Base-by-base conservation (phyloP, 2,113 vertebrate genomes). In the Pandion haliaetus region DNA sequence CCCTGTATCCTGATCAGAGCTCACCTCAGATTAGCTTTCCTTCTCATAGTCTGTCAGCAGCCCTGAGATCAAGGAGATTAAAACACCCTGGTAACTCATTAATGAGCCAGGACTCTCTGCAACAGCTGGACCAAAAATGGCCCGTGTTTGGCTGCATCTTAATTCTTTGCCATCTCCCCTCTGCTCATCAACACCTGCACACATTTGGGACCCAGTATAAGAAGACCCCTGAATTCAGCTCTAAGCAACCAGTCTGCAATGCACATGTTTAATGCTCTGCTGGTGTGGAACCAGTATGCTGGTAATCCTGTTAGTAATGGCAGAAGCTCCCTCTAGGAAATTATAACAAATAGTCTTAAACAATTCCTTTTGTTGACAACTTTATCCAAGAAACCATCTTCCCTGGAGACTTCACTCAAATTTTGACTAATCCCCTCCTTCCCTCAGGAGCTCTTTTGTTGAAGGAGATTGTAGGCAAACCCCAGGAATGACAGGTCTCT, bases 371-470 rank as follows among this genome's bases (percentile, higher is more conserved):
- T 94, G 96, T 96, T 98, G 97, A 98, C 93, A 97, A 95, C 88
- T 98, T 98, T 95, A 98, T 97, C 97, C 97, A 97, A 97, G 96
- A 97, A 97, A 95, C 90, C 91, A 95, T 98, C 92, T 98, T 98
- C 95, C 97, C 93, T 86, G 86, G 95, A 98, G 96, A 96, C 94
- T 88, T 95, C 95, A 94, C 96, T 98, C 91, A 97, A 97, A 95
- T 97, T 97, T 92, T 95, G 82, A 93, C 90, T 98, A 98, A 98
- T 98, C 94, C 90, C 74, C 91, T 96, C 92, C 94, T 96, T 94
- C 95, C 95, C 91, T 90, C 91, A 97, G 97, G 96, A 97, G 96
- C 83, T 91, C 93, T 97, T 98, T 98, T 97, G 97, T 98, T 96
- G 87, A 78, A 87, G 93, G 73, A 97, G 90, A 96, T 61, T 95